phyloP scores from a whole-genome alignment of 2,888 invertebrate genomes.

The Deilephila elpenor region DNA sequence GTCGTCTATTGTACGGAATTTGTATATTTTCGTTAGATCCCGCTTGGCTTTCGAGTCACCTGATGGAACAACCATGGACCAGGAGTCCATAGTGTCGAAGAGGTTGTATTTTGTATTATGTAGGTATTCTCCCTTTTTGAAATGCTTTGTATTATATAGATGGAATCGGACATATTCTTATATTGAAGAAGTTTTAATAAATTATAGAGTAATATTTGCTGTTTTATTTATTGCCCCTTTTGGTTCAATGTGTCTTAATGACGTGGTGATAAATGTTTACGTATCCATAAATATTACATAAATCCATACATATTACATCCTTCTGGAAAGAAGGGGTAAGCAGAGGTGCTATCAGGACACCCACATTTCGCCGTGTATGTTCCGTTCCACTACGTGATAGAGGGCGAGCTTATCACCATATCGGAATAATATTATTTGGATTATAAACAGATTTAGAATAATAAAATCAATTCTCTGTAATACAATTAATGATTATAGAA shows the following conservation, averaged over 20 bases:
- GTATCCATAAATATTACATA: too few species aligned
- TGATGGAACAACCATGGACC: slow-evolving; percentile 11
- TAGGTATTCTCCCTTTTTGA: slow-evolving; percentile 81
- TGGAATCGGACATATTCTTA: slow-evolving; percentile 85
- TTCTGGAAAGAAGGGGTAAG: too few species aligned
- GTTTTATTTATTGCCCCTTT: slow-evolving; percentile 53
- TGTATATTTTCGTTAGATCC: slow-evolving; percentile 46
- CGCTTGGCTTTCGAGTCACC: slow-evolving; percentile 34
- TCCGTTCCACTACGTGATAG: too few species aligned
- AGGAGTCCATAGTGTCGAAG: slow-evolving; percentile 49
- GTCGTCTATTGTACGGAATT: slow-evolving; percentile 61
- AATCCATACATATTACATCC: too few species aligned
- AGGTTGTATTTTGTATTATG: slow-evolving; percentile 77
- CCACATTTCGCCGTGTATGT: too few species aligned
- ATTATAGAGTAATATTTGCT: slow-evolving; percentile 64
- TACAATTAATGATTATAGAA: too few species aligned
- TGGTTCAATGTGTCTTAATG: neutral
- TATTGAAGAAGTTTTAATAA: slow-evolving; percentile 83
- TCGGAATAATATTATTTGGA: too few species aligned
- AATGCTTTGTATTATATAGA: slow-evolving; percentile 83
- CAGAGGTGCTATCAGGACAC: too few species aligned
- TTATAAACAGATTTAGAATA: too few species aligned
- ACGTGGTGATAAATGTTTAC: neutral
- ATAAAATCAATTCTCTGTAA: too few species aligned
- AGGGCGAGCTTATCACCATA: too few species aligned